A percentile compares a stretch with the other conserved stretches of the same genome.
These are phyloP conservation scores for Aleiodes sp. DNA, from an alignment of 1,140 invertebrate genomes.

Conservation along the genomic window DNA sequence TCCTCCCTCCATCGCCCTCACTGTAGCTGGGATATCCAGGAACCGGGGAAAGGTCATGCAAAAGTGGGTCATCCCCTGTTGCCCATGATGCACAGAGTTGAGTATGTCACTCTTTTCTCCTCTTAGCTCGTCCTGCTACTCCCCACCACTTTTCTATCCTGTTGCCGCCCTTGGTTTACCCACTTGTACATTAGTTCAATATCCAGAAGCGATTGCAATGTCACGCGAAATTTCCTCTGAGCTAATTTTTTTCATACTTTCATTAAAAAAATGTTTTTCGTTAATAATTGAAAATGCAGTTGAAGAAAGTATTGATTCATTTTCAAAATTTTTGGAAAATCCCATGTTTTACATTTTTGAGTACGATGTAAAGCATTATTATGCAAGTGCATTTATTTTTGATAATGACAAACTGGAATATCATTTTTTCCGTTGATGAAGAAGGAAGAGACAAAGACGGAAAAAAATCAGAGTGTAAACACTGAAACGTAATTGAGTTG, in stretches of 20 bases:
- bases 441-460: too few species aligned
- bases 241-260: background rate
- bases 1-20: too few species aligned
- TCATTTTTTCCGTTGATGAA: too few species aligned
- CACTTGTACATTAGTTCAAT: background rate
- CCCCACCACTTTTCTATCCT: conserved; percentile 10
- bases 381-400: too few species aligned
- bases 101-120: conserved; percentile 29
- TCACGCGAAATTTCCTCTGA: background rate
- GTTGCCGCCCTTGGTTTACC: background rate
- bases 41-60: conserved; percentile 30
- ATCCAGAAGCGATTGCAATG: conserved; percentile 11
- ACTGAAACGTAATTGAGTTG: background rate
- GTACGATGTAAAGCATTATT: too few species aligned
- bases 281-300: background rate
- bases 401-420: too few species aligned
- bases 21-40: too few species aligned
- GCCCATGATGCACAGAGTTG: too few species aligned
- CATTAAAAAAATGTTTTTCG: too few species aligned
- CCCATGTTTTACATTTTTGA: too few species aligned
- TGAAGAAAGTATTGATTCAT: too few species aligned
- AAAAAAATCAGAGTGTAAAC: background rate
- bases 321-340: too few species aligned
- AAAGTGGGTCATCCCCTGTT: conserved; percentile 30
- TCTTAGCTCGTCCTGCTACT: background rate